Base-by-base conservation (phyloP, 2,113 vertebrate species). In the Eublepharis macularius region DNA sequence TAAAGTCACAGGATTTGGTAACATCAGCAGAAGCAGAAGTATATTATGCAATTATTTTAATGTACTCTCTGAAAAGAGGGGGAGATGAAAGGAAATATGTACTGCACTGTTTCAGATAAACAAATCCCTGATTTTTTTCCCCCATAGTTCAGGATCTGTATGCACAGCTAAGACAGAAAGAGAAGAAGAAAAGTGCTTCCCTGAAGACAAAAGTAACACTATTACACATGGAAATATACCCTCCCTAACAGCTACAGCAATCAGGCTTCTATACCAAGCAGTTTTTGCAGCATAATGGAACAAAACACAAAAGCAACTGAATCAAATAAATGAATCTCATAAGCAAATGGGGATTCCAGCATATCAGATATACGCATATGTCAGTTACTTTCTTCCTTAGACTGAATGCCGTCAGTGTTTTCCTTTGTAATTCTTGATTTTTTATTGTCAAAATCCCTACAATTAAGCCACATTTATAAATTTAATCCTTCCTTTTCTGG, bases 171-270 rank as follows among this genome's bases (percentile, higher is more conserved):
- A 85, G 60, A 77, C 68, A 92, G 81, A 76, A 85, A 49, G 82
- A 83, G 91, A 85, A 88, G 9, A 85, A 83, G 86, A 66, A 84
- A 93, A 91, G 26, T 76, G 45, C 43, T 13, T 89, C 77, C 0
- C 0, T 82, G 85, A 92, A 91, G 63, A 90, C 89, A 85, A 90
- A 63, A 86, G 43, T 19, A 79, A 83, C 87, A 92, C 85, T 1
- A 85, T 86, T 76, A 57, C n/a, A 51, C 79, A 83, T 72, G 83
- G 85, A 93, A 94, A 86, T 73, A 68, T 86, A 88, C 90, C 88
- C 45, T 78, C 87, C 45, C 76, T 91, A 91, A 88, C 80, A 90
- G 85, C 66, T 88, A 78, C 57, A 91, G 87, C 92, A 93, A 93
- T 94, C 85, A 90, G 49, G 80, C 88, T 89, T 84, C 88, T 80